A percentile compares a stretch with the other conserved stretches of the same genome.
Conservation (phyloP, 1,140 invertebrate genomes). For the Microplitis demolitor region DNA sequence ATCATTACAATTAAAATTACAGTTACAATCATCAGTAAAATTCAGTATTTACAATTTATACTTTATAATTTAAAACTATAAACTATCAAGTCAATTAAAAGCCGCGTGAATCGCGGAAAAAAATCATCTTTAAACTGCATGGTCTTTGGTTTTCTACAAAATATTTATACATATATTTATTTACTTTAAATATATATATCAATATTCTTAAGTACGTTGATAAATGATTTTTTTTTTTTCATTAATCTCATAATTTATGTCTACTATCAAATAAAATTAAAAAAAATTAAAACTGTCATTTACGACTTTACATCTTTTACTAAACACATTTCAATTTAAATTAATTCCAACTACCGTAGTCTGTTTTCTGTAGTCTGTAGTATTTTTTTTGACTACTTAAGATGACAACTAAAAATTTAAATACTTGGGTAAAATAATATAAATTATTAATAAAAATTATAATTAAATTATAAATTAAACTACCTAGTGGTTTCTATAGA, state of each 20-base stretch:
- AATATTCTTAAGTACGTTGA: too few relatives aligned
- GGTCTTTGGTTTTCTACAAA: slow-evolving; percentile 55
- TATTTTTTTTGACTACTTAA: background rate
- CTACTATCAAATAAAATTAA: too few relatives aligned
- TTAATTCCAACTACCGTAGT: background rate
- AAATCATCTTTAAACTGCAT: slow-evolving; percentile 24
- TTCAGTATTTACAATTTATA: slow-evolving; percentile 13
- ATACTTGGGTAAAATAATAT: too few relatives aligned
- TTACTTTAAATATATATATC: slow-evolving; percentile 19
- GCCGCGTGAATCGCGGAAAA: slow-evolving; percentile 16
- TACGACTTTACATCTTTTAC: too few relatives aligned
- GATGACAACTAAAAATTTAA: too few relatives aligned
- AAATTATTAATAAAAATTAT: slow-evolving; percentile 42
- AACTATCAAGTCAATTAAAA: slow-evolving; percentile 26
- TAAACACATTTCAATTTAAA: background rate
- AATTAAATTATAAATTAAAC: slow-evolving; percentile 58
- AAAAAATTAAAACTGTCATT: too few relatives aligned
- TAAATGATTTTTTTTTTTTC: too few relatives aligned
- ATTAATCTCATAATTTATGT: too few relatives aligned
- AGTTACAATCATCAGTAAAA: background rate
- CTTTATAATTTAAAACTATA: slow-evolving; percentile 14
- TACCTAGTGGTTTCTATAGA: slow-evolving; percentile 49
- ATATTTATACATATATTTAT: slow-evolving; percentile 42
- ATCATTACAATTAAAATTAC: too few relatives aligned
- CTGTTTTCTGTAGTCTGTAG: slow-evolving; percentile 19